phyloP scores from a whole-genome alignment of 1,140 invertebrate species.

The Drosophila kurseongensis region DNA sequence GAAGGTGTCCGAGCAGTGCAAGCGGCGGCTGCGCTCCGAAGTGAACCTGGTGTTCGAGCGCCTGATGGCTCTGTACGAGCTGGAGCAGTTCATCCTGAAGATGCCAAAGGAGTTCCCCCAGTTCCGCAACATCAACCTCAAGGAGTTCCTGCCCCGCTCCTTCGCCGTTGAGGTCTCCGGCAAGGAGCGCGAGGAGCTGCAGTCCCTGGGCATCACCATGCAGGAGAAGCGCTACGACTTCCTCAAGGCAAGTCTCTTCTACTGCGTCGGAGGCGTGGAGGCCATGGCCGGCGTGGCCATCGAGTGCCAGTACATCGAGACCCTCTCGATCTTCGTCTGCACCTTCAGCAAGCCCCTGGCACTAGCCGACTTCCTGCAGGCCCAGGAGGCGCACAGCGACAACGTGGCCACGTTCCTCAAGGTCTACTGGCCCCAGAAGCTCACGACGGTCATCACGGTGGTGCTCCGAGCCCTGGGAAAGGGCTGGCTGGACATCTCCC shows the following conservation, averaged over 20 bases:
- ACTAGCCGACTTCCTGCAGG: slow-evolving; percentile 61
- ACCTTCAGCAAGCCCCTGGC: slow-evolving; percentile 66
- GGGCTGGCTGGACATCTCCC: slow-evolving; percentile 74
- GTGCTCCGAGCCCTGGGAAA: slow-evolving; percentile 68
- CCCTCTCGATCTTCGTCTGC: slow-evolving; percentile 55
- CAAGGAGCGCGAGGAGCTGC: slow-evolving; percentile 40
- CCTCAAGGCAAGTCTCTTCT: slow-evolving; percentile 59
- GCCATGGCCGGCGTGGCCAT: slow-evolving; percentile 67
- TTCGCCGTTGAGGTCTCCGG: slow-evolving; percentile 38
- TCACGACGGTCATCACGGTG: slow-evolving; percentile 58
- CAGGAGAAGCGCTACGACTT: slow-evolving; percentile 35
- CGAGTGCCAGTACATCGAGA: slow-evolving; percentile 73
- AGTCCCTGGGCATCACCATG: slow-evolving; percentile 51
- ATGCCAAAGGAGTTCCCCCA: slow-evolving; percentile 78
- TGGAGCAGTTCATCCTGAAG: slow-evolving; percentile 72
- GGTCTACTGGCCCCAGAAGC: slow-evolving; percentile 67
- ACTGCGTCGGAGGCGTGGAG: slow-evolving; percentile 64
- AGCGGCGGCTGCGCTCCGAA: slow-evolving; percentile 60
- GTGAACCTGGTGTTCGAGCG: slow-evolving; percentile 75
- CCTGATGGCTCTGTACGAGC: slow-evolving; percentile 74
- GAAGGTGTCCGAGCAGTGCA: slow-evolving; percentile 51
- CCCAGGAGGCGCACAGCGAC: slow-evolving; percentile 70
- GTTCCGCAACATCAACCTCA: slow-evolving; percentile 56
- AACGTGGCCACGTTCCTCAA: slow-evolving; percentile 66
- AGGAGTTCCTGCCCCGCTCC: slow-evolving; percentile 57